Percentiles rank a stretch among this genome's conserved stretches.
These are phyloP conservation scores for Siniperca undulata DNA, from an alignment of 2,797 vertebrate species.

Conservation along the genomic window DNA sequence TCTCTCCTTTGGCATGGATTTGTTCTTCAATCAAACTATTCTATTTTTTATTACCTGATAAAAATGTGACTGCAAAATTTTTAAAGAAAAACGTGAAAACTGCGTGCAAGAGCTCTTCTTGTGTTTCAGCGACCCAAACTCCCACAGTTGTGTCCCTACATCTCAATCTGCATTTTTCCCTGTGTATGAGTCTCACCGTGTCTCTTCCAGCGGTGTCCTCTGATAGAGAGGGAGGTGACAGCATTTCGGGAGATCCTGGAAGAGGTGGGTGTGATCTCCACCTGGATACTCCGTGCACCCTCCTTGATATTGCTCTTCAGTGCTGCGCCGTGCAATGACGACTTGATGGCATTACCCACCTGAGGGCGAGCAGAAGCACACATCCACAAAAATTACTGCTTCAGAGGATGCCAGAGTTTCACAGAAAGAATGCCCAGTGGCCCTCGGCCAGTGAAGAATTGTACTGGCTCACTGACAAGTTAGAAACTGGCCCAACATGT, in stretches of 20 bases:
- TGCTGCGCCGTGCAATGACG: slow-evolving; percentile 91
- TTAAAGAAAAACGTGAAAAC: not conserved
- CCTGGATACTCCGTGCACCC: slow-evolving; percentile 94
- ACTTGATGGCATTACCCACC: slow-evolving; percentile 98
- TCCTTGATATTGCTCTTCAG: slow-evolving; percentile 94
- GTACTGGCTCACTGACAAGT: not conserved
- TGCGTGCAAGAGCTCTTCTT: not conserved
- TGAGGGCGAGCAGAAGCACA: slow-evolving; percentile 65
- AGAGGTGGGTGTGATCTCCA: slow-evolving; percentile 97
- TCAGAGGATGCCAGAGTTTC: not conserved
- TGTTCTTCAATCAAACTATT: not conserved
- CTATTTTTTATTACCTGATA: not conserved
- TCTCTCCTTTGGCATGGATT: slow-evolving; percentile 52
- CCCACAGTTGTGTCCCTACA: not conserved
- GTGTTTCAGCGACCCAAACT: not conserved
- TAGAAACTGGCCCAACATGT: not conserved
- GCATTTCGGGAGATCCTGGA: slow-evolving; percentile 98
- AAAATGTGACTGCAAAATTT: not conserved
- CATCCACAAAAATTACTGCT: not conserved
- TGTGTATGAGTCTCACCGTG: slow-evolving; percentile 88
- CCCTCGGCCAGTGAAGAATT: not conserved
- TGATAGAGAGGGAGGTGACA: slow-evolving; percentile 97
- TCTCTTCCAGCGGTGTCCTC: slow-evolving; percentile 98
- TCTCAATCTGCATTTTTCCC: not conserved
- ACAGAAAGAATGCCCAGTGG: not conserved